Base-by-base conservation (phyloP, 2,888 invertebrate genomes). In the Bombylius major region DNA sequence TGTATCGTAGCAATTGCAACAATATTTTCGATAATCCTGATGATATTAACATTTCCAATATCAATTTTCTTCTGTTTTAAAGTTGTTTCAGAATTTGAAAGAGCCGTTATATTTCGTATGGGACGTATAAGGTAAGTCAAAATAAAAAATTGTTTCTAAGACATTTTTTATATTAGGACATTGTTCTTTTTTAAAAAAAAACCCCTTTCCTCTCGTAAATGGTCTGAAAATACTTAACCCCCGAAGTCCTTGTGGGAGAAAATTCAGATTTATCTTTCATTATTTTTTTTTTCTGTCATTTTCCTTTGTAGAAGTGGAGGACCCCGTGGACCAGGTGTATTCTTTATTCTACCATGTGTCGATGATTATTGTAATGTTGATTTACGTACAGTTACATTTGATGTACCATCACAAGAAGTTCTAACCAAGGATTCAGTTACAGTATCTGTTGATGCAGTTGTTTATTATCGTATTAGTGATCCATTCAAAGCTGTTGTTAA, bases 341-440 rank as follows among this genome's bases (percentile, higher is more conserved):
- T 96, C 74, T 95, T 96, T 73, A 84, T 96, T 9, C 77, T 97
- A 59, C 96, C 96, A 1, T 98, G 96, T 73, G 87, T 96, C 55
- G 96, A 95, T 70, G 87, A 85, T 50, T 96, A 93, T 71, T 84
- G 88, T 57, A 93, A 89, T 73, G 91, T 97, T 47, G 96, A 97
- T 73, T 77, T 96, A 56, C 81, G 96, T 60, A 94, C 94, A 0
- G 89, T 96, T 0, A 92, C 94, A 0, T 97, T 96, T 69, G 94
- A 96, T 75, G 94, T 97, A 1, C 94, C 96, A 49, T 93, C 95
- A 1, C 96, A 97, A 78, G 95, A 96, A 80, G 92, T 95, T 42
- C 77, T 95, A 55, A 91, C 93, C n/a, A 89, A 89, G 75, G 94
- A 95, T 73, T 90, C 90, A 0, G 94, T 95, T 39, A 96, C 95